Percentiles rank a stretch among this genome's conserved stretches.
Conservation (phyloP, 2,888 invertebrate genomes). For the Athetis lepigone region DNA sequence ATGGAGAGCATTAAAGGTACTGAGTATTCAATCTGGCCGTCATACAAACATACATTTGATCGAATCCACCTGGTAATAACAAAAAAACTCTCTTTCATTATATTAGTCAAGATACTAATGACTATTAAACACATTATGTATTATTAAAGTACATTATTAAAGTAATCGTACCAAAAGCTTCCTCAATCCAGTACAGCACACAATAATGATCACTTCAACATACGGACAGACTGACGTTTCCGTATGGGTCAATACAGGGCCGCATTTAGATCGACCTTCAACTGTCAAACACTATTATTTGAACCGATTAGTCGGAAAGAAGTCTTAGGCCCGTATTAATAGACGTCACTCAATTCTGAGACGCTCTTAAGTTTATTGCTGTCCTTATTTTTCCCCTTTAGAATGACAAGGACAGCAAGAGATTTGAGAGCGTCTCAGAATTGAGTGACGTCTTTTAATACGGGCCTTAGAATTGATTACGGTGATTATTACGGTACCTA, state of each 20-base stretch:
- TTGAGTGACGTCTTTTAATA: too few species aligned
- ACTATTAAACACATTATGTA: neutral
- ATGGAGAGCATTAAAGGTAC: too few species aligned
- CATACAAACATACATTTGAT: too few species aligned
- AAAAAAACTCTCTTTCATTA: too few species aligned
- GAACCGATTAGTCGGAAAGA: slow-evolving; percentile 9
- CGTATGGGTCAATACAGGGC: slow-evolving; percentile 32
- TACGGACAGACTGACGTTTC: slow-evolving; percentile 33
- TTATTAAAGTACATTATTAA: slow-evolving; percentile 8
- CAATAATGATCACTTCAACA: slow-evolving; percentile 9
- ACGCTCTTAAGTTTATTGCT: too few species aligned
- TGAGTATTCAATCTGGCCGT: too few species aligned
- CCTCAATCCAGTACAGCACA: neutral
- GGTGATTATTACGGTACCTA: slow-evolving; percentile 7
- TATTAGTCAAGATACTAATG: slow-evolving; percentile 1
- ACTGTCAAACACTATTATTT: slow-evolving; percentile 19
- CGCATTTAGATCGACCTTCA: slow-evolving; percentile 20
- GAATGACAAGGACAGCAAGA: too few species aligned
- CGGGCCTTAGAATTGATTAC: slow-evolving; percentile 24
- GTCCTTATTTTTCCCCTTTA: too few species aligned
- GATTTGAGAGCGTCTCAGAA: too few species aligned
- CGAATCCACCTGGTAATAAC: too few species aligned
- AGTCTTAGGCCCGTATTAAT: too few species aligned
- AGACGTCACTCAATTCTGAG: too few species aligned
- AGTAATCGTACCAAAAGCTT: slow-evolving; percentile 22